Percentiles rank a stretch among this genome's conserved stretches.
These are phyloP conservation scores for Limenitis camilla DNA, from an alignment of 2,888 invertebrate genomes.

Conservation along the genomic window DNA sequence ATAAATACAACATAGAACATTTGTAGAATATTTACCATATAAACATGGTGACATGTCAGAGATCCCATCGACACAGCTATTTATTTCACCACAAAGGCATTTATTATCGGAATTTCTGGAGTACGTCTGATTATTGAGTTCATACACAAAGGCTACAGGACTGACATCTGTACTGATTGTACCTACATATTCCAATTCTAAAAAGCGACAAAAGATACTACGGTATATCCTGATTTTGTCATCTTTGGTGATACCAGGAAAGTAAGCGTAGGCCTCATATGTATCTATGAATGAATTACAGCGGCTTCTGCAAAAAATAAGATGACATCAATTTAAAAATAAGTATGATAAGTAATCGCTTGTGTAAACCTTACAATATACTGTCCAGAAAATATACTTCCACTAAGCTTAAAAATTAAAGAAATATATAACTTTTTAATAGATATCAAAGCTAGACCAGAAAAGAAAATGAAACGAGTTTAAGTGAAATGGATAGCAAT, in stretches of 20 bases:
- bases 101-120: conserved; percentile 76
- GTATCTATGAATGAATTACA: conserved; percentile 81
- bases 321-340: background rate
- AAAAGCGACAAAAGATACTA: conserved; percentile 83
- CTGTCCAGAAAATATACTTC: no score
- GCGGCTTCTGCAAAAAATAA: conserved; percentile 48
- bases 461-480: no score
- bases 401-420: no score
- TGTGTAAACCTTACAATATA: no score
- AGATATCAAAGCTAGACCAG: no score
- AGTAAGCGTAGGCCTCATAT: conserved; percentile 83
- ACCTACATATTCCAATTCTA: conserved; percentile 58
- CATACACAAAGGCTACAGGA: conserved; percentile 75
- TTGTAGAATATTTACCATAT: conserved; percentile 70
- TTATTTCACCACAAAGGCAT: conserved; percentile 73
- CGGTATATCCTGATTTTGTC: conserved; percentile 78
- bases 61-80: conserved; percentile 73
- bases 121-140: conserved; percentile 75
- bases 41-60: conserved; percentile 82
- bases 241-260: conserved; percentile 70
- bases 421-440: no score
- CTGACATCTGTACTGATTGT: conserved; percentile 50
- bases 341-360: no score
- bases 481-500: no score
- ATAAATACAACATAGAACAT: background rate